Base-by-base conservation (phyloP, 2,888 invertebrate species). In the Hypolimnas misippus region DNA sequence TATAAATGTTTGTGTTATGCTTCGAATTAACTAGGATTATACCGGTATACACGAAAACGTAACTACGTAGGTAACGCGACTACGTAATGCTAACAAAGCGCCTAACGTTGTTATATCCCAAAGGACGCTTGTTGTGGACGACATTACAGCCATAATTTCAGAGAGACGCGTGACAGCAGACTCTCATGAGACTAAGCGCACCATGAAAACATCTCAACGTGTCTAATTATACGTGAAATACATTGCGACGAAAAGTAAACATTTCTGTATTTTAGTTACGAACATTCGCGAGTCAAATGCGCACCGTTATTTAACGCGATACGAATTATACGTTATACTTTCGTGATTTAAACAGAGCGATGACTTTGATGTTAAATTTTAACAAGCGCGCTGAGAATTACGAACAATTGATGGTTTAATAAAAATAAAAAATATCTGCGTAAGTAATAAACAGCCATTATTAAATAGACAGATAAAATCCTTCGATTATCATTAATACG, bases 131-230 rank as follows among this genome's bases (percentile, higher is more conserved):
- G 53, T 25, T 58, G 53, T 29, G 53, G 59, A 60, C 53, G 46
- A 29, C 19, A 44, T 54, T 54, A 54, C 29, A 46, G 59, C 54
- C 25, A 60, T 60, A 60, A 54, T 60, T 60, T 60, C 16, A 54
- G 35, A 54, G 59, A 40, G 29, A 54, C 52, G 52, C 44, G 59
- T 60, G 53, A 53, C 59, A 44, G 53, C 53, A 53, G 46, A 35
- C 59, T 54, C 59, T 54, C 53, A 29, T 53, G 59, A 59, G 59
- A 59, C 53, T 60, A 29, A 60, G 44, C n/a, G n/a, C 53, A 21
- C 49, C 38, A 54, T 59, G 59, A 53, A 59, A 59, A 53, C 53
- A 53, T 59, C 59, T 60, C 54, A 29, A 54, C 59, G 25, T 46
- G 46, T 54, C 53, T 60, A 60, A 54, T 54, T 60, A 60, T 60